phyloP scores from a whole-genome alignment of 2,113 vertebrate genomes.

The Melanostigma gelatinosum region DNA sequence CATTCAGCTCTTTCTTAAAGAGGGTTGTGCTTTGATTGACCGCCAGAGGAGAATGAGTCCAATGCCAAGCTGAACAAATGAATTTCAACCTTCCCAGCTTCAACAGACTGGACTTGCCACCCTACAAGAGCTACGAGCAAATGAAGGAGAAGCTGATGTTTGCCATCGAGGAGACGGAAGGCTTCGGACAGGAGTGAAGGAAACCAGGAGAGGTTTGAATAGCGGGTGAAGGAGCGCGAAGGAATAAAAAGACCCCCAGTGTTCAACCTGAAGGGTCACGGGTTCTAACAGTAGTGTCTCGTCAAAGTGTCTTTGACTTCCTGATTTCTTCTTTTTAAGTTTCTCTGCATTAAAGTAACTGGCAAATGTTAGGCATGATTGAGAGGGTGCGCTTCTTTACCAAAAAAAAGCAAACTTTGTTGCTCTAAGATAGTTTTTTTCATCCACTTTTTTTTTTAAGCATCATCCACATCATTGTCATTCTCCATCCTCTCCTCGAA shows the following conservation, averaged over 20 bases:
- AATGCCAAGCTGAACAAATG: neutral
- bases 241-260: constrained; percentile 28
- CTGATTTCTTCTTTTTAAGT: constrained; percentile 9
- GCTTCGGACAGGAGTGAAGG: constrained; percentile 94
- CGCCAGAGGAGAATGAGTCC: neutral
- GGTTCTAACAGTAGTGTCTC: constrained; percentile 17
- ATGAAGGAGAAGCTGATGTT: constrained; percentile 98
- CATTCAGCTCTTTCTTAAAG: constrained; percentile 4
- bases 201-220: neutral
- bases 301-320: neutral
- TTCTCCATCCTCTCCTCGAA: neutral
- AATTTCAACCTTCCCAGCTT: constrained; percentile 83
- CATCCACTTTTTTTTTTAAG: neutral
- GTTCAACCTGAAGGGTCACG: constrained; percentile 26
- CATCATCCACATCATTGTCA: neutral
- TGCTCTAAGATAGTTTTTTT: constrained; percentile 30
- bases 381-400: constrained; percentile 35
- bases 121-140: constrained; percentile 98
- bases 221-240: constrained; percentile 19
- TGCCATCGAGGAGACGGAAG: constrained; percentile 98
- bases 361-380: constrained; percentile 4
- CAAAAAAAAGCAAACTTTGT: constrained; percentile 29
- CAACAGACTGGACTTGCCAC: constrained; percentile 96
- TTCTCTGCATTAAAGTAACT: constrained; percentile 6
- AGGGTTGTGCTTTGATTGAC: neutral